phyloP scores from a whole-genome alignment of 2,797 vertebrate genomes.

The Otolemur crassicaudatus region DNA sequence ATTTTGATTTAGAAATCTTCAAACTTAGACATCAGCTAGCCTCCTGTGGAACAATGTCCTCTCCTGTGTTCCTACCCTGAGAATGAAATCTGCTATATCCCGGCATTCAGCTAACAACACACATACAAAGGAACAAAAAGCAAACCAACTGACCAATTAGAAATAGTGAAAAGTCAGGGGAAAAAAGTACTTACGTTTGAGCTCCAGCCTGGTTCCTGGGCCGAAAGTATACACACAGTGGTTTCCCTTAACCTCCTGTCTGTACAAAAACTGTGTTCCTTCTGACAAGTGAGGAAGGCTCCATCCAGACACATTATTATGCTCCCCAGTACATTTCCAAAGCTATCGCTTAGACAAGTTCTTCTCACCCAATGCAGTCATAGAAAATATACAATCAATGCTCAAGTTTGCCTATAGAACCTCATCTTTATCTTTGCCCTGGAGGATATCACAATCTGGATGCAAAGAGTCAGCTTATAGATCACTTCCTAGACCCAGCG shows the following conservation, averaged over 20 bases:
- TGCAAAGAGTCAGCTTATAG: neutral
- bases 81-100: constrained; percentile 11
- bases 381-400: neutral
- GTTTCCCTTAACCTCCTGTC: neutral
- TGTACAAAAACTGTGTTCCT: constrained; percentile 70
- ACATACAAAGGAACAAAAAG: neutral
- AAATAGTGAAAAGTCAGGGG: neutral
- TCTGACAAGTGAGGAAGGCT: neutral
- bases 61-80: neutral
- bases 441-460: neutral
- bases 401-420: neutral
- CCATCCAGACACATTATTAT: neutral
- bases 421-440: neutral
- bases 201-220: neutral
- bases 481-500: neutral
- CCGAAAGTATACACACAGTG: constrained; percentile 76
- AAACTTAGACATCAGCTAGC: neutral
- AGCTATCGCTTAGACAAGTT: neutral
- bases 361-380: neutral
- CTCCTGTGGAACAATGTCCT: neutral
- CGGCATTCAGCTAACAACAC: neutral
- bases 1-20: constrained; percentile 46
- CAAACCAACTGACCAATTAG: neutral
- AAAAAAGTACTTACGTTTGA: constrained; percentile 78
- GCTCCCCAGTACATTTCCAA: neutral